phyloP scores from a whole-genome alignment of 2,113 vertebrate genomes.

The Tupaia chinensis region DNA sequence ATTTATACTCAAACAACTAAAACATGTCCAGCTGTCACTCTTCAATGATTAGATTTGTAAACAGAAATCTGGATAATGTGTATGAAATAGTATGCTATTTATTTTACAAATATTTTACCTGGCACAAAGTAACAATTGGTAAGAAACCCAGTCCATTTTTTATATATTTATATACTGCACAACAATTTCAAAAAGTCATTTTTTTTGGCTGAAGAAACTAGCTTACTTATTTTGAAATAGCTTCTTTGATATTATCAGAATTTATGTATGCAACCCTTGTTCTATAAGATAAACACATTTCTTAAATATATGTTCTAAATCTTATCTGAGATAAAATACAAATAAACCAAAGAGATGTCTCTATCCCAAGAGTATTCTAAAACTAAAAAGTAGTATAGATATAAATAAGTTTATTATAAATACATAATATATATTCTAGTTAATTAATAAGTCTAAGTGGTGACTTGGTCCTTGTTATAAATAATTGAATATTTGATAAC shows the following conservation, averaged over 20 bases:
- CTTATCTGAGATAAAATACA: not conserved
- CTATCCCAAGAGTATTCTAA: not conserved
- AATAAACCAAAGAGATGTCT: not conserved
- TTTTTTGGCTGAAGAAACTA: not conserved
- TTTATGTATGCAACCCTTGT: not conserved
- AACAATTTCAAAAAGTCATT: not conserved
- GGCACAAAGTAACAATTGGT: not conserved
- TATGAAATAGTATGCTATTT: not conserved
- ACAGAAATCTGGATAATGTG: not conserved
- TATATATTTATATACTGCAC: not conserved
- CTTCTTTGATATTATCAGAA: not conserved
- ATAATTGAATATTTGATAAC: not conserved
- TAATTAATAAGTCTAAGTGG: not conserved
- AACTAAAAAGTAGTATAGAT: not conserved
- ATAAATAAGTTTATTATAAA: not conserved
- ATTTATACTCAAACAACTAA: not conserved
- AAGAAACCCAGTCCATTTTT: not conserved
- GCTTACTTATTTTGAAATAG: not conserved
- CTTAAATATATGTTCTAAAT: not conserved
- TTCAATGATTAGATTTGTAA: not conserved
- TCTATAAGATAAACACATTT: not conserved
- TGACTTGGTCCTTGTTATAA: not conserved
- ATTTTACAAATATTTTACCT: not conserved
- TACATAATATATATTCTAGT: not conserved
- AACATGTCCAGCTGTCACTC: not conserved